A percentile compares a stretch with the other conserved stretches of the same genome.
Evolutionary conservation across 2,797 vertebrate genomes (phyloP).

Genomic region (Aeoliscus strigatus): DNA sequence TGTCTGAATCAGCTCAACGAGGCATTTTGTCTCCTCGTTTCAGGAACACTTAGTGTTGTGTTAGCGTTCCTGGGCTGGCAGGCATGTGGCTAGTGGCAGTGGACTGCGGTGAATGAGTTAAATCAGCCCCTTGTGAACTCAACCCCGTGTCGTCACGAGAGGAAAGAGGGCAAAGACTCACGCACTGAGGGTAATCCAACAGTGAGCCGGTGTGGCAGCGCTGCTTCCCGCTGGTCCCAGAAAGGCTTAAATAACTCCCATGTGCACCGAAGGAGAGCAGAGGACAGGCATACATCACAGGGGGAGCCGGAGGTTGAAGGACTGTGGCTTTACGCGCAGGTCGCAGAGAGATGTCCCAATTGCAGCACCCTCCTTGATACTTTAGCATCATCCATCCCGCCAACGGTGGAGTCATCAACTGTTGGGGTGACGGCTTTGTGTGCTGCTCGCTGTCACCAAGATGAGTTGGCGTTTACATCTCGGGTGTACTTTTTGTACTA

Average conservation of each 20-base stretch:
- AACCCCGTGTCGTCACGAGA: conserved; percentile 59
- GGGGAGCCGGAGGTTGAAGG: conserved; percentile 51
- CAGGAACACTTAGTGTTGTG: conserved; percentile 63
- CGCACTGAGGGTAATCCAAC: conserved; percentile 69
- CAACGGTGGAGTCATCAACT: conserved; percentile 47
- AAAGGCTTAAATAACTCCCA: conserved; percentile 70
- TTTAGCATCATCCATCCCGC: conserved; percentile 60
- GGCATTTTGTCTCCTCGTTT: conserved; percentile 63
- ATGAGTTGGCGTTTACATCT: conserved; percentile 29
- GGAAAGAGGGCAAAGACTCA: conserved; percentile 66
- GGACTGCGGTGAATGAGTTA: conserved; percentile 74
- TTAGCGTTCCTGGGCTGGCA: conserved; percentile 60
- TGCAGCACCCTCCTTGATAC: conserved; percentile 48
- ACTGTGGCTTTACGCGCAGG: conserved; percentile 54
- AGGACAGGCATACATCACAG: conserved; percentile 66
- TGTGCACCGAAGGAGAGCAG: conserved; percentile 65
- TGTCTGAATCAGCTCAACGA: conserved; percentile 60
- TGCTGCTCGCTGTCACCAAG: conserved; percentile 48
- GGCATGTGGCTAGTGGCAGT: conserved; percentile 68
- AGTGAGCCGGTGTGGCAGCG: conserved; percentile 64
- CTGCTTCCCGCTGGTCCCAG: conserved; percentile 64
- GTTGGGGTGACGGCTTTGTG: conserved; percentile 50
- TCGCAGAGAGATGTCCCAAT: conserved; percentile 53
- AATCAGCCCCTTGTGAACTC: conserved; percentile 70
- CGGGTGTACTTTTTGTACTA: conserved; percentile 11